Base-by-base conservation (phyloP, 2,888 invertebrate species). In the Megalurothrips usitatus region DNA sequence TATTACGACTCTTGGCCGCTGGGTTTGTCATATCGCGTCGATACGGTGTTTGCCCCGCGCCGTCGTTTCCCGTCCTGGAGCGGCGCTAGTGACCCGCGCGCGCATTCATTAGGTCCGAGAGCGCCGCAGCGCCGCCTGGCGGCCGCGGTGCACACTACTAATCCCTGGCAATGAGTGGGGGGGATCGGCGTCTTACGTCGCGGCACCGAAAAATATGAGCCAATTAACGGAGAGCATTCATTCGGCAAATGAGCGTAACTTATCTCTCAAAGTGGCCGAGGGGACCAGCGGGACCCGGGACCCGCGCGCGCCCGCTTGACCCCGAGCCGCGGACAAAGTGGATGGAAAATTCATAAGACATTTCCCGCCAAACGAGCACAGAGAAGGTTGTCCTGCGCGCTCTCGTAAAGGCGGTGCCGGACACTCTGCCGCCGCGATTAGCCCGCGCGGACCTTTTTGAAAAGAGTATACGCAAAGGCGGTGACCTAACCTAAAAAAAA, bases 221-320 rank as follows among this genome's bases (percentile, higher is more conserved):
- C 68, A 75, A 75, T 75, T 75, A 75, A 26, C 23, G 68, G 68
- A 26, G 26, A 75, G 68, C 68, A 75, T 75, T 75, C 68, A 26
- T 75, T 75, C 68, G 68, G 68, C 68, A 75, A 75, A 75, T 75
- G 68, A 75, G 68, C 68, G 68, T 26, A 26, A 75, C 68, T 75
- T 75, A 75, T 75, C 68, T 75, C 68, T 26, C 23, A 26, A 26
- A 75, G 68, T 75, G 68, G 68, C 68, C 68, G 68, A 58, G 58
- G 58, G 58, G 58, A n/a, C n/a, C 58, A 0, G 58, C 17, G 6
- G 6, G 58, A 19, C 34, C 34, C 34, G n/a, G 52, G 52, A 52
- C 58, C 17, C 58, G 58, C 58, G 58, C 17, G 34, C 34, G 34
- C 6, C 34, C 34, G n/a, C n/a, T 6, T 43, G 34, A 2, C 3